A percentile compares a stretch with the other conserved stretches of the same genome.
These are phyloP conservation scores for Stomatorhinus walkeri DNA, from an alignment of 2,797 vertebrate genomes.

Conservation along the genomic window DNA sequence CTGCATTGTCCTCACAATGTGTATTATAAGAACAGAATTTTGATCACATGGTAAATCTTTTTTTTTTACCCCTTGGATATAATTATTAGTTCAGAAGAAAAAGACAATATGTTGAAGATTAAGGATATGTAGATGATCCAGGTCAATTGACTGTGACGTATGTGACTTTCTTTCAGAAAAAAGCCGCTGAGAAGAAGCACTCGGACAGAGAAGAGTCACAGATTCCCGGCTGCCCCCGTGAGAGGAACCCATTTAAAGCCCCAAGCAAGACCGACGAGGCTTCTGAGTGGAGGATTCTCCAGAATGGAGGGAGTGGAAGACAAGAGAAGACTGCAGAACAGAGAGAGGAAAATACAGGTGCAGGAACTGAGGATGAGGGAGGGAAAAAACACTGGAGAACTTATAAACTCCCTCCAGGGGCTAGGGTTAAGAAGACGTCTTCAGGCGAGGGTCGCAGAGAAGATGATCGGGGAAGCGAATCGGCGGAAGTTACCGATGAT, in stretches of 20 bases:
- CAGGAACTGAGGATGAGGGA: not conserved
- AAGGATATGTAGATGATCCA: not conserved
- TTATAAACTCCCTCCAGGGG: constrained; percentile 47
- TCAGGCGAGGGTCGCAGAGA: constrained; percentile 32
- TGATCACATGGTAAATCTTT: not conserved
- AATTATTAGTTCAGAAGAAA: not conserved
- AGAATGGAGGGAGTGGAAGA: constrained; percentile 30
- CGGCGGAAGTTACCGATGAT: not conserved
- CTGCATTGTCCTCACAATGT: not conserved
- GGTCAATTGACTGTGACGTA: not conserved
- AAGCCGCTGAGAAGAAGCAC: constrained; percentile 43
- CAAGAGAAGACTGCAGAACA: constrained; percentile 26
- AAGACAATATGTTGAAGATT: not conserved
- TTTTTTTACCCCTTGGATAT: not conserved
- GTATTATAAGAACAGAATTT: not conserved
- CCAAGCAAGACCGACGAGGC: constrained; percentile 49
- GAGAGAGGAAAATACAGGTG: not conserved
- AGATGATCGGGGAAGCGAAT: not conserved
- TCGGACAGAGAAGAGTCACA: constrained; percentile 33
- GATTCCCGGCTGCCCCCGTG: constrained; percentile 40
- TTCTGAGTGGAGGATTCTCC: constrained; percentile 51
- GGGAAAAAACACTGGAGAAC: constrained; percentile 33
- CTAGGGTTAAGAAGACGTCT: constrained; percentile 55
- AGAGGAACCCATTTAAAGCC: constrained; percentile 81
- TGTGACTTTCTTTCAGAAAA: constrained; percentile 51